Evolutionary conservation across 1,140 invertebrate genomes (phyloP).

Genomic region (Nixonia krombeini): DNA sequence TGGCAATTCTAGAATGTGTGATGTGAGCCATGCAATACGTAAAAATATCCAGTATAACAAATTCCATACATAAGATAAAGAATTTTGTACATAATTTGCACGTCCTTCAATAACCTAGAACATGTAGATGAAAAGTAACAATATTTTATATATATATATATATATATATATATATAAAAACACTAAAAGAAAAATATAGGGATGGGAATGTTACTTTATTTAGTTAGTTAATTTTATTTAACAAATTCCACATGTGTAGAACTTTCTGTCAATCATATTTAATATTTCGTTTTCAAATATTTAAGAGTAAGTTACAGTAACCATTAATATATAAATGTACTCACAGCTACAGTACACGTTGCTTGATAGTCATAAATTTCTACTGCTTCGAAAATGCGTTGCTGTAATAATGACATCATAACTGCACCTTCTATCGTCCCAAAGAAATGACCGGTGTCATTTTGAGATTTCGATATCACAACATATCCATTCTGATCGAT

Average conservation of each 20-base stretch:
- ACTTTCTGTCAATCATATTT: too few species aligned
- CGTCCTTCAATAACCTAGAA: slow-evolving; percentile 50
- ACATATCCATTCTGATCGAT: slow-evolving; percentile 93
- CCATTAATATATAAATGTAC: too few species aligned
- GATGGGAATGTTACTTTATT: too few species aligned
- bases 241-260: too few species aligned
- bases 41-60: slow-evolving; percentile 57
- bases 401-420: slow-evolving; percentile 82
- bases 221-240: too few species aligned
- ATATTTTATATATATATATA: too few species aligned
- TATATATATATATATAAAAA: too few species aligned
- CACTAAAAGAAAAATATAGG: too few species aligned
- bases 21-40: slow-evolving; percentile 53
- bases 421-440: slow-evolving; percentile 86
- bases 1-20: slow-evolving; percentile 57
- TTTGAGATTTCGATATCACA: slow-evolving; percentile 80
- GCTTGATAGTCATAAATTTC: slow-evolving; percentile 90
- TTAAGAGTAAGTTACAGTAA: too few species aligned
- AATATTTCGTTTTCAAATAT: too few species aligned
- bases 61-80: slow-evolving; percentile 53
- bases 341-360: slow-evolving; percentile 79
- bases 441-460: slow-evolving; percentile 86
- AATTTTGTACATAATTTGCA: slow-evolving; percentile 52
- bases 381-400: slow-evolving; percentile 82
- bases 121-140: too few species aligned